A percentile compares a stretch with the other conserved stretches of the same genome.
These are phyloP conservation scores for Alligator mississippiensis DNA, from an alignment of 2,113 vertebrate genomes.

Conservation along the genomic window DNA sequence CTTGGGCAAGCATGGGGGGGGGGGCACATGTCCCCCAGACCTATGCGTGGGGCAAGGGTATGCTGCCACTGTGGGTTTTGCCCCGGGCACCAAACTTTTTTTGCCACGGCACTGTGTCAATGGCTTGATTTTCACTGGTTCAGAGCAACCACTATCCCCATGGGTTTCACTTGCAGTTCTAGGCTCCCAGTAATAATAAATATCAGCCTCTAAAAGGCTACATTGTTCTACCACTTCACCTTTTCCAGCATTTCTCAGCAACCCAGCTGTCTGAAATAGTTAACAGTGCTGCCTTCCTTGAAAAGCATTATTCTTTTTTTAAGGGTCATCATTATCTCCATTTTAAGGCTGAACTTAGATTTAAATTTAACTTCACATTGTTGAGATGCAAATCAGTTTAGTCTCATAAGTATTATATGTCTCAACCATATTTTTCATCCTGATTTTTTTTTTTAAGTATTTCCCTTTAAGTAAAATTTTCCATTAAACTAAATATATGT, in stretches of 20 bases:
- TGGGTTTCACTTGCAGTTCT: slow-evolving; percentile 3
- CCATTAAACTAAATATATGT: slow-evolving; percentile 72
- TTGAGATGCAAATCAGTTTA: slow-evolving; percentile 58
- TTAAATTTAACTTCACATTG: slow-evolving; percentile 48
- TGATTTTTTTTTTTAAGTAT: neutral
- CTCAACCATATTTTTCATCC: slow-evolving; percentile 58
- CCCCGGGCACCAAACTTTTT: too few relatives aligned
- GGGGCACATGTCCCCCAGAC: too few relatives aligned
- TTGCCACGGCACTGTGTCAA: neutral
- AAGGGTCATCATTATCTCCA: slow-evolving; percentile 53
- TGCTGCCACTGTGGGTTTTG: too few relatives aligned
- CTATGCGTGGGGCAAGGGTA: too few relatives aligned
- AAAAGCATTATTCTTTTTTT: slow-evolving; percentile 34
- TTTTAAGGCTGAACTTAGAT: slow-evolving; percentile 55
- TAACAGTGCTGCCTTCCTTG: slow-evolving; percentile 1
- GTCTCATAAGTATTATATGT: slow-evolving; percentile 43
- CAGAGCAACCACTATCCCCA: neutral
- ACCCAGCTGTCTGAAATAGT: slow-evolving; percentile 40
- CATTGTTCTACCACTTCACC: neutral
- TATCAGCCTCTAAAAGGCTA: neutral
- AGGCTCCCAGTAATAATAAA: neutral
- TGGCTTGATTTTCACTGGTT: neutral
- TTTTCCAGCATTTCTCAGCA: slow-evolving; percentile 29
- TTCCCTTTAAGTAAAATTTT: slow-evolving; percentile 54
- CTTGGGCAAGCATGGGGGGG: too few relatives aligned